phyloP scores from a whole-genome alignment of 2,888 invertebrate species.

The Andrena minutula region DNA sequence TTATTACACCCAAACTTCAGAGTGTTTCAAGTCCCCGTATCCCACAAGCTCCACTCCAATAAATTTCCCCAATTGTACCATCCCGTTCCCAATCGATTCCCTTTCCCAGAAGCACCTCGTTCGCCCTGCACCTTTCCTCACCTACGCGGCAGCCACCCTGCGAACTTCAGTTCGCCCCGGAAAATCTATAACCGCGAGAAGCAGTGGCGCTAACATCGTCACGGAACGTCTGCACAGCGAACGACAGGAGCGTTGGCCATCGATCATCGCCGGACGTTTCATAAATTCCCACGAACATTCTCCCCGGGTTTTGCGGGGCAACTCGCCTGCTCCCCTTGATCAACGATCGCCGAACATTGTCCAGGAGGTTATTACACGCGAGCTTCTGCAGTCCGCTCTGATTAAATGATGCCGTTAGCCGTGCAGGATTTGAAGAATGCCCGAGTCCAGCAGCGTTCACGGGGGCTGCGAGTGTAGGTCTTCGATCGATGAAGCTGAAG shows the following conservation, averaged over 20 bases:
- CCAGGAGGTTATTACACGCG: not conserved
- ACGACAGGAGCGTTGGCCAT: conserved; percentile 16
- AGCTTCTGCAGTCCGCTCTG: not conserved
- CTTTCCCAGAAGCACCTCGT: not conserved
- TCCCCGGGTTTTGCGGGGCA: not conserved
- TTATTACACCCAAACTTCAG: not conserved
- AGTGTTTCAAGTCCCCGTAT: not conserved
- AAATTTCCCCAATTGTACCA: conserved; percentile 7
- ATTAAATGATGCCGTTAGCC: conserved; percentile 26
- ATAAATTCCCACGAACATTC: conserved; percentile 21
- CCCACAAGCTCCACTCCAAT: not conserved
- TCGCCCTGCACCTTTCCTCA: conserved; percentile 6
- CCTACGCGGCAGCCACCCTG: not conserved
- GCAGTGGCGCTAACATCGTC: not conserved
- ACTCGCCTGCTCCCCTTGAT: conserved; percentile 4
- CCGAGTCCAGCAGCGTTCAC: not conserved
- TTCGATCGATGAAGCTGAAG: conserved; percentile 21
- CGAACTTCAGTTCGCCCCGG: conserved; percentile 1
- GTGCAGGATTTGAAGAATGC: not conserved
- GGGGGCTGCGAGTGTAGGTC: not conserved
- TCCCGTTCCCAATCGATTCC: conserved; percentile 20
- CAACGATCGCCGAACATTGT: not conserved
- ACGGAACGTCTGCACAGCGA: conserved; percentile 8
- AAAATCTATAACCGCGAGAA: conserved; percentile 31
- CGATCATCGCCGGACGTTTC: conserved; percentile 24